Percentiles rank a stretch among this genome's conserved stretches.
phyloP scores from a whole-genome alignment of 2,888 invertebrate species.

The Anthophora plumipes region DNA sequence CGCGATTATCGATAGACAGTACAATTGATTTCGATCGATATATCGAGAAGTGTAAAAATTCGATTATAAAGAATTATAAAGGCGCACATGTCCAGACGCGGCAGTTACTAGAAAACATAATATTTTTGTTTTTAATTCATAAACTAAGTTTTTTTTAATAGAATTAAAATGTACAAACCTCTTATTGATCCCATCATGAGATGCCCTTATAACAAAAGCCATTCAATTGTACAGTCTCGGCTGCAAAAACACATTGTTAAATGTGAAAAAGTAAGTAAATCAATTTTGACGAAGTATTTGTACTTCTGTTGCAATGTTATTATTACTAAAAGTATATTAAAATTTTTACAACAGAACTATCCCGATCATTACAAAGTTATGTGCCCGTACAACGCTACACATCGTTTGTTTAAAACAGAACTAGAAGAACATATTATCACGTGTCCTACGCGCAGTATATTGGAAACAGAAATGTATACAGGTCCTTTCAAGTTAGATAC shows the following conservation, averaged over 20 bases:
- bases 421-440: conserved; percentile 74
- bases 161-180: conserved; percentile 40
- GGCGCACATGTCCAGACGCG: too few relatives aligned
- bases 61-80: background rate
- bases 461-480: conserved; percentile 55
- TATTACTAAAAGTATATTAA: background rate
- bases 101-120: background rate
- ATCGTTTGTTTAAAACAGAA: conserved; percentile 75
- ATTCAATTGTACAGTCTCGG: conserved; percentile 75
- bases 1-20: background rate
- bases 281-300: background rate
- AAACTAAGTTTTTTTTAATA: background rate
- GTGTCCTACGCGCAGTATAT: conserved; percentile 71
- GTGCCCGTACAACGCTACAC: conserved; percentile 82
- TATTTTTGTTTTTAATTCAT: background rate
- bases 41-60: conserved; percentile 5
- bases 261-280: conserved; percentile 78
- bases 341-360: conserved; percentile 72
- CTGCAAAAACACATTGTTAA: conserved; percentile 80
- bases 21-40: conserved; percentile 10
- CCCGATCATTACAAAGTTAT: conserved; percentile 75
- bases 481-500: conserved; percentile 55
- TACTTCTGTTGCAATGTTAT: background rate
- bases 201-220: conserved; percentile 79
- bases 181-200: conserved; percentile 29